phyloP scores from a whole-genome alignment of 2,113 vertebrate genomes.

The Callionymus lyra region DNA sequence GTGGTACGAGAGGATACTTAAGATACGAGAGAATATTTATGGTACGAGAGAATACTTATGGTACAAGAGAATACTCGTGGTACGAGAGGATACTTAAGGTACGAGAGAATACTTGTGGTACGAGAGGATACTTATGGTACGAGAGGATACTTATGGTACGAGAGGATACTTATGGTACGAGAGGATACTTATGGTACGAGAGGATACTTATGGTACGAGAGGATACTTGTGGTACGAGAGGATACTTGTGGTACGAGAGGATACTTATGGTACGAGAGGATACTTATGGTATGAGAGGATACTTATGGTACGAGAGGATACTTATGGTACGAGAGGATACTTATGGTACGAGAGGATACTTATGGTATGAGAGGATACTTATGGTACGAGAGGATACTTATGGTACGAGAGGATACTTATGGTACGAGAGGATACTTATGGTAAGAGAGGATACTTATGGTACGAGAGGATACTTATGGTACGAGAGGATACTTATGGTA shows the following conservation, averaged over 20 bases:
- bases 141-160: constrained; percentile 2
- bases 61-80: constrained; percentile 2
- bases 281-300: too few species aligned
- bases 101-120: constrained; percentile 4
- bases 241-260: constrained; percentile 2
- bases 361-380: too few species aligned
- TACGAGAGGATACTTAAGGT: constrained; percentile 2
- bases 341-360: constrained; percentile 2
- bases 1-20: neutral
- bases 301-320: constrained; percentile 2
- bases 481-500: constrained; percentile 4
- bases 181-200: constrained; percentile 2
- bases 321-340: constrained; percentile 2
- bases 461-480: constrained; percentile 2
- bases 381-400: constrained; percentile 1
- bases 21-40: constrained; percentile 2
- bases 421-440: constrained; percentile 1
- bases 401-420: constrained; percentile 1
- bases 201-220: constrained; percentile 2
- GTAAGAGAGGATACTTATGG: neutral
- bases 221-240: constrained; percentile 2
- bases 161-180: constrained; percentile 2
- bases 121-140: constrained; percentile 2
- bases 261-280: constrained; percentile 2
- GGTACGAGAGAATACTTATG: constrained; percentile 2